Conservation (phyloP, 2,888 invertebrate species). For the Camptogramma bilineatum region DNA sequence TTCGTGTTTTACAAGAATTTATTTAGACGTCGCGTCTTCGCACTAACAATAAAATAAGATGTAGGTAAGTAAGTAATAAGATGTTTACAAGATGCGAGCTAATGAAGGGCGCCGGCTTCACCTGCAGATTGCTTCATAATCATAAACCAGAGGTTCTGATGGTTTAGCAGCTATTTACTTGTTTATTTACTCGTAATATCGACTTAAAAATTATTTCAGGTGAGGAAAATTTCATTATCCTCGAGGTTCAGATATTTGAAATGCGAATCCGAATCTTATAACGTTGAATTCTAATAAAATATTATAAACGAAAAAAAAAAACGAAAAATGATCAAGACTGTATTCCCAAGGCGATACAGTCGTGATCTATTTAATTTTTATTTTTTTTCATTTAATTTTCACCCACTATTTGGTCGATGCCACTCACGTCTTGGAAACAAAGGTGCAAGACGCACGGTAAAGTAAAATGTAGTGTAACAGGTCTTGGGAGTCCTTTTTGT, state of each 20-base stretch:
- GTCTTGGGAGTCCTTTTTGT: slow-evolving; percentile 27
- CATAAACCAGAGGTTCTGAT: slow-evolving; percentile 34
- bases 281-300: too few relatives aligned
- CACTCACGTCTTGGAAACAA: slow-evolving; percentile 38
- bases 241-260: too few relatives aligned
- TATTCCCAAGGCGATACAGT: too few relatives aligned
- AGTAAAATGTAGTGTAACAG: slow-evolving; percentile 32
- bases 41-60: slow-evolving; percentile 2
- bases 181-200: too few relatives aligned
- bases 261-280: too few relatives aligned
- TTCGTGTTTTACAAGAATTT: not conserved
- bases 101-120: slow-evolving; percentile 35
- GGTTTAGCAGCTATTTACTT: slow-evolving; percentile 19
- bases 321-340: too few relatives aligned
- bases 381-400: too few relatives aligned
- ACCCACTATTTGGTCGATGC: slow-evolving; percentile 7
- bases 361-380: too few relatives aligned
- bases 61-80: too few relatives aligned
- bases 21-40: not conserved
- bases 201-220: too few relatives aligned
- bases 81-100: slow-evolving; percentile 26
- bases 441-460: slow-evolving; percentile 43
- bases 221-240: too few relatives aligned
- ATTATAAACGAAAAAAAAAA: too few relatives aligned
- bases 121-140: slow-evolving; percentile 42